Conservation (phyloP, 2,113 vertebrate genomes). For the Paralichthys olivaceus region DNA sequence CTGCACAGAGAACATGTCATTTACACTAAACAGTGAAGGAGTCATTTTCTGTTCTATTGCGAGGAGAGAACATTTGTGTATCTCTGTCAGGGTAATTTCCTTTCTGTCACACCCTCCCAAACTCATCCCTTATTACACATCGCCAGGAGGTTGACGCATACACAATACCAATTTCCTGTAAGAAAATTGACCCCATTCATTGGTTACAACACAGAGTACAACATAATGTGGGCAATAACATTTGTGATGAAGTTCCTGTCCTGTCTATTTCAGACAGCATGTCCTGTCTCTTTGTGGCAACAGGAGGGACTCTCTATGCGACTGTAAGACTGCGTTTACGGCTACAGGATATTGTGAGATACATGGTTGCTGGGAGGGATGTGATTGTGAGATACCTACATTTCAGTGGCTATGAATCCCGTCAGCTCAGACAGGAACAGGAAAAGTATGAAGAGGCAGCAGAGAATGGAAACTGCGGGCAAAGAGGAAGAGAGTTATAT, state of each 20-base stretch:
- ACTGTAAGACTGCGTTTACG: not conserved
- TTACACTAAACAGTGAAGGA: not conserved
- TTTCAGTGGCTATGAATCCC: conserved; percentile 98
- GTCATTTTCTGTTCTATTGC: conserved; percentile 27
- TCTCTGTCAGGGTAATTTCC: conserved; percentile 57
- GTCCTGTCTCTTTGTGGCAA: conserved; percentile 10
- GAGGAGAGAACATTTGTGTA: conserved; percentile 20
- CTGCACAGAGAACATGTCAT: not conserved
- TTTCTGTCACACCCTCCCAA: conserved; percentile 42
- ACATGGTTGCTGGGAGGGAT: not conserved
- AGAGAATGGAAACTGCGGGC: conserved; percentile 95
- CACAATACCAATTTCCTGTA: conserved; percentile 71
- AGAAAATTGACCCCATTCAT: conserved; percentile 40
- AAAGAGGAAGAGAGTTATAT: conserved; percentile 50
- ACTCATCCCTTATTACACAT: conserved; percentile 55
- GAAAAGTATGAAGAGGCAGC: conserved; percentile 98
- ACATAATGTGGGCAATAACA: conserved; percentile 40
- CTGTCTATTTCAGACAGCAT: conserved; percentile 9
- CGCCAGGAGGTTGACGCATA: conserved; percentile 60
- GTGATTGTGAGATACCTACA: conserved; percentile 86
- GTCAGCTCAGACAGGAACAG: conserved; percentile 98
- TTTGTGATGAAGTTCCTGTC: conserved; percentile 40
- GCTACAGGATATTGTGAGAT: conserved; percentile 32
- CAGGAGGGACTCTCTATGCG: not conserved
- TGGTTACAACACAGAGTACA: conserved; percentile 46